phyloP scores from a whole-genome alignment of 2,113 vertebrate species.

The Engystomops pustulosus region DNA sequence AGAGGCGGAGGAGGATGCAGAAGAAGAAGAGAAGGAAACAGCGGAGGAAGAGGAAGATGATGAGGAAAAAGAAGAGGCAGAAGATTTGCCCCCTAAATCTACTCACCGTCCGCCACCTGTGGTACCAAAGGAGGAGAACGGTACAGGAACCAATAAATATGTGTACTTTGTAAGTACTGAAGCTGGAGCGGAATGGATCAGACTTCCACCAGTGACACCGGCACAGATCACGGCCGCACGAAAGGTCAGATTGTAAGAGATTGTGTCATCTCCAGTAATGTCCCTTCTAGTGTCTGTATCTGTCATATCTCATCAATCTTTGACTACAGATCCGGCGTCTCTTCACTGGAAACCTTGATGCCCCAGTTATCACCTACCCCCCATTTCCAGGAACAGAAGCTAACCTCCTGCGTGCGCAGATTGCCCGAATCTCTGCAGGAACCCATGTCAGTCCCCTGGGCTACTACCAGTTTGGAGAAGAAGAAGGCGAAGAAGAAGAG shows the following conservation, averaged over 20 bases:
- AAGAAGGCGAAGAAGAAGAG: slow-evolving; percentile 88
- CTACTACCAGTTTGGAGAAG: slow-evolving; percentile 86
- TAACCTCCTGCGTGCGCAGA: slow-evolving; percentile 91
- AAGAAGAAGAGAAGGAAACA: slow-evolving; percentile 62
- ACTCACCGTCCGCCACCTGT: slow-evolving; percentile 78
- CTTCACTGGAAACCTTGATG: slow-evolving; percentile 86
- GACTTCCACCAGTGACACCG: slow-evolving; percentile 86
- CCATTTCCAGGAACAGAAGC: slow-evolving; percentile 92
- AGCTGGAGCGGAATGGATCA: slow-evolving; percentile 86
- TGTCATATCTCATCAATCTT: background rate
- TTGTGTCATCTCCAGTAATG: background rate
- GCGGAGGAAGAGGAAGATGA: slow-evolving; percentile 56
- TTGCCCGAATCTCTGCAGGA: slow-evolving; percentile 92
- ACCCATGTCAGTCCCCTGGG: slow-evolving; percentile 90
- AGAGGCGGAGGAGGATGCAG: slow-evolving; percentile 71
- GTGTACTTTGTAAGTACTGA: slow-evolving; percentile 92
- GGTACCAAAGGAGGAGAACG: slow-evolving; percentile 80
- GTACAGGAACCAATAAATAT: slow-evolving; percentile 86
- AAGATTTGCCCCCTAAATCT: slow-evolving; percentile 75
- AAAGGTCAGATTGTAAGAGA: too few species aligned
- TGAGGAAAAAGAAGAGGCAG: slow-evolving; percentile 63
- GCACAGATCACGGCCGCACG: slow-evolving; percentile 86
- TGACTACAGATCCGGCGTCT: slow-evolving; percentile 79
- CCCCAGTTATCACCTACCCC: slow-evolving; percentile 83
- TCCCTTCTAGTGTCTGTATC: background rate